These are phyloP conservation scores for Columba livia DNA, from an alignment of 2,113 vertebrate species.

Conservation along the genomic window DNA sequence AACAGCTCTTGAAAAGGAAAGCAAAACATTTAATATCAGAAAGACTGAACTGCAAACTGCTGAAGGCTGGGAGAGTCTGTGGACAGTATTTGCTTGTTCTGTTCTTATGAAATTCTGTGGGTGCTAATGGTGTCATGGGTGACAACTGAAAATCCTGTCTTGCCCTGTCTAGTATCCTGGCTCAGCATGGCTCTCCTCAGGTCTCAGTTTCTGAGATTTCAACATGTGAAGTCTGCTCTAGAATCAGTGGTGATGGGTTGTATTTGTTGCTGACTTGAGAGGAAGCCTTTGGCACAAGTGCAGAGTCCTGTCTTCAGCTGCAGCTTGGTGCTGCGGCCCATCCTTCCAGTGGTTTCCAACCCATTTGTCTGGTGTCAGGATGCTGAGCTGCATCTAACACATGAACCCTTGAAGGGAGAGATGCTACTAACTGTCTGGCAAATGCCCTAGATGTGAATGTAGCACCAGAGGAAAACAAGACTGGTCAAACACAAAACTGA, in stretches of 20 bases:
- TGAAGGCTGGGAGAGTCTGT: background rate
- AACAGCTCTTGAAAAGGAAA: background rate
- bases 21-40: background rate
- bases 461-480: background rate
- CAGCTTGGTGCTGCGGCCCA: background rate
- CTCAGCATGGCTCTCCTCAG: background rate
- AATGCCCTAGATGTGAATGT: background rate
- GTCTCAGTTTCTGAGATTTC: background rate
- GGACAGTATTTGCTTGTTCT: background rate
- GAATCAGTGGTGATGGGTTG: background rate
- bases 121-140: accelerated
- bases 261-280: background rate
- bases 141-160: background rate
- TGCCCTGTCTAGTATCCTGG: background rate
- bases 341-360: background rate
- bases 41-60: background rate
- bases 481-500: background rate
- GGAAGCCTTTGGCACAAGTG: background rate
- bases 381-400: background rate
- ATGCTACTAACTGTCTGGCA: background rate
- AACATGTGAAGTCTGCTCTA: background rate
- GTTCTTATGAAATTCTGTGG: background rate
- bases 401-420: background rate
- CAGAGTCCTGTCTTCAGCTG: background rate
- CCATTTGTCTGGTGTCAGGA: background rate